Conservation (phyloP, 2,797 vertebrate species). For the Myotis planiceps region DNA sequence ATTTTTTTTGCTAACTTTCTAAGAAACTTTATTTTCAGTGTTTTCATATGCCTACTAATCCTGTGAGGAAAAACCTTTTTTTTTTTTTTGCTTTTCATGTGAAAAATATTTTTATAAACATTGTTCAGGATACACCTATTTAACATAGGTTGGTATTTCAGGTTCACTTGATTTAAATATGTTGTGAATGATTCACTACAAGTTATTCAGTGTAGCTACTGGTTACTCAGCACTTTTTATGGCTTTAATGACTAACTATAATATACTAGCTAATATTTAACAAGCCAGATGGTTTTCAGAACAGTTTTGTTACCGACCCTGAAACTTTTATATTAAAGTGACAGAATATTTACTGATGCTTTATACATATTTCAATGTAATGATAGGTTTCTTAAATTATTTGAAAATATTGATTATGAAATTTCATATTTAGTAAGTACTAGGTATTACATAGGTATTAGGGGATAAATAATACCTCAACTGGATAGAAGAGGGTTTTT, state of each 20-base stretch:
- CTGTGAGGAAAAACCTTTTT: not conserved
- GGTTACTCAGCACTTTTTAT: slow-evolving; percentile 35
- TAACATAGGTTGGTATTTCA: slow-evolving; percentile 14
- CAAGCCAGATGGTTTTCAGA: slow-evolving; percentile 56
- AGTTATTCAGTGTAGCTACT: not conserved
- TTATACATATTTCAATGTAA: slow-evolving; percentile 21
- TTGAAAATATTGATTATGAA: slow-evolving; percentile 4
- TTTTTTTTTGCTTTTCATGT: not conserved
- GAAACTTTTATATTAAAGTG: slow-evolving; percentile 51
- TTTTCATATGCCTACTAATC: slow-evolving; percentile 26
- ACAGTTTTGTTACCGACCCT: slow-evolving; percentile 24
- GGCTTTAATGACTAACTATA: not conserved
- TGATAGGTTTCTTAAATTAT: not conserved
- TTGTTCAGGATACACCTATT: not conserved
- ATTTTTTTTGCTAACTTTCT: not conserved
- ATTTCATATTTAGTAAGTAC: not conserved
- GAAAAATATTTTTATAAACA: slow-evolving; percentile 34
- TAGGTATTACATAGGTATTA: not conserved
- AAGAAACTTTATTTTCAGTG: not conserved
- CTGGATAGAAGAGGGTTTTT: not conserved
- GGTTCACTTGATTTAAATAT: slow-evolving; percentile 13
- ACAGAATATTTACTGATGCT: slow-evolving; percentile 43
- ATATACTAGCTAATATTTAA: slow-evolving; percentile 65
- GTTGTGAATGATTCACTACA: slow-evolving; percentile 48
- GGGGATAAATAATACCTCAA: not conserved